Percentiles rank a stretch among this genome's conserved stretches.
Conservation (phyloP, 2,888 invertebrate species). For the Eupithecia pulchellata region DNA sequence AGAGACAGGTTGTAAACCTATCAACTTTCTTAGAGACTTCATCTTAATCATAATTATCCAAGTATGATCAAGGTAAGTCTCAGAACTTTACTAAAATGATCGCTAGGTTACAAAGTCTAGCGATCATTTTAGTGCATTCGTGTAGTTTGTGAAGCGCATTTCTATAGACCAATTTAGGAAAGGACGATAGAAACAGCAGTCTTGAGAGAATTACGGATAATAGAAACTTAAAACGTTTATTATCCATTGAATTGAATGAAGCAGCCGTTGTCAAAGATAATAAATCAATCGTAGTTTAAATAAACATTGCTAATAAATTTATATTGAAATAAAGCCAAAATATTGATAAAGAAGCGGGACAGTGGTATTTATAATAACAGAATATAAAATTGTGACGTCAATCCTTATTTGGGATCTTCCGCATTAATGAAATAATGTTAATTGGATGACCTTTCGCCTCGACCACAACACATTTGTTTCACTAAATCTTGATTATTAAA, state of each 20-base stretch:
- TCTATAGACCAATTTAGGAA: no score
- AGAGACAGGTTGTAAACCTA: no score
- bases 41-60: no score
- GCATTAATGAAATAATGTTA: constrained; percentile 60
- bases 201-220: background rate
- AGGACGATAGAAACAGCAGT: no score
- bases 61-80: no score
- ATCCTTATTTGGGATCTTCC: constrained; percentile 46
- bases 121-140: no score
- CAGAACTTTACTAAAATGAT: no score
- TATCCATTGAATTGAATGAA: background rate
- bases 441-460: constrained; percentile 72
- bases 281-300: background rate
- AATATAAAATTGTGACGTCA: constrained; percentile 50
- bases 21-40: no score
- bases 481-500: background rate
- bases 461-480: constrained; percentile 52
- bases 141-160: no score
- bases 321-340: background rate
- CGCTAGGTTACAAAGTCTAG: no score
- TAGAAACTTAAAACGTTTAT: background rate
- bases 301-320: background rate
- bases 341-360: background rate
- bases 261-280: background rate
- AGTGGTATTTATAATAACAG: constrained; percentile 27